A percentile compares a stretch with the other conserved stretches of the same genome.
These are phyloP conservation scores for Eledona agricola DNA, from an alignment of 2,888 invertebrate species.

Conservation along the genomic window DNA sequence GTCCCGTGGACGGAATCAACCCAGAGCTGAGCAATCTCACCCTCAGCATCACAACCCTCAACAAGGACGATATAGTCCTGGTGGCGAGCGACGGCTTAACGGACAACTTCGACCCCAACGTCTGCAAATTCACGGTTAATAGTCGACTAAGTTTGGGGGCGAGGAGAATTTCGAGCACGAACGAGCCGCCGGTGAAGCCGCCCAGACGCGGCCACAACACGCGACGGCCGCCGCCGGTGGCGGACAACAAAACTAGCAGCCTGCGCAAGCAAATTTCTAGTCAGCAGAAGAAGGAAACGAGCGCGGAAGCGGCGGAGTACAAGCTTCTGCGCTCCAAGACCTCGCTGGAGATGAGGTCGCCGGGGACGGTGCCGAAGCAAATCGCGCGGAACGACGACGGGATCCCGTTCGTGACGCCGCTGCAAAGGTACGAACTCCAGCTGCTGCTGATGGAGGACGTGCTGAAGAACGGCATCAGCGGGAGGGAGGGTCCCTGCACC, in stretches of 20 bases:
- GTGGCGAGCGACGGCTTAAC: conserved; percentile 90
- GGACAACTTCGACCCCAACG: conserved; percentile 92
- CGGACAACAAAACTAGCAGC: conserved; percentile 48
- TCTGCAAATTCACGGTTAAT: conserved; percentile 81
- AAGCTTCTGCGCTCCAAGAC: conserved; percentile 61
- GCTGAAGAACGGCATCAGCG: conserved; percentile 66
- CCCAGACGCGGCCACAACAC: conserved; percentile 58
- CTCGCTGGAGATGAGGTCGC: conserved; percentile 54
- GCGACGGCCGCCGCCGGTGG: conserved; percentile 45
- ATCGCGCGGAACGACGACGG: conserved; percentile 65
- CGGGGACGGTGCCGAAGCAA: conserved; percentile 39
- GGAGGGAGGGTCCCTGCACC: conserved; percentile 68
- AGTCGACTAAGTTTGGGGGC: conserved; percentile 50
- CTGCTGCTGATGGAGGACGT: conserved; percentile 79
- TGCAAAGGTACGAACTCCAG: conserved; percentile 79
- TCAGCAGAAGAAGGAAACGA: conserved; percentile 38
- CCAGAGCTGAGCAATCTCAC: conserved; percentile 90
- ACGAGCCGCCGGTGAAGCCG: conserved; percentile 50
- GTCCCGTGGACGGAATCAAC: conserved; percentile 84
- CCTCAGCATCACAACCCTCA: conserved; percentile 81
- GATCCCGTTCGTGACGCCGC: conserved; percentile 66
- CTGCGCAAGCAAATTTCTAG: conserved; percentile 45
- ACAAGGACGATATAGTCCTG: conserved; percentile 83
- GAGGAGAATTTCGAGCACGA: conserved; percentile 3
- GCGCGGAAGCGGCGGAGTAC: conserved; percentile 41